These are phyloP conservation scores for Cottoperca gobio DNA, from an alignment of 2,797 vertebrate species.

Conservation along the genomic window DNA sequence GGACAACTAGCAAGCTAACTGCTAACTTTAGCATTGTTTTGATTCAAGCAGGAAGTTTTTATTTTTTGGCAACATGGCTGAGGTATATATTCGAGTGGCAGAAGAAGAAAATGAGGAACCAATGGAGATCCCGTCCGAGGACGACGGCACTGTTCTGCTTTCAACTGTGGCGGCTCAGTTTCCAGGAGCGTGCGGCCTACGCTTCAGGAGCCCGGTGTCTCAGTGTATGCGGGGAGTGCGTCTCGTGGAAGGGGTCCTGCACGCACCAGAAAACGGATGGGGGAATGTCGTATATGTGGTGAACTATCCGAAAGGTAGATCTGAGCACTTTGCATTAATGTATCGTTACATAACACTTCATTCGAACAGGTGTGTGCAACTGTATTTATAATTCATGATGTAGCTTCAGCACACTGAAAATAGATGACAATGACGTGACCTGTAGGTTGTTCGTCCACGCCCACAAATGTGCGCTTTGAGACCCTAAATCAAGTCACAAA, in stretches of 20 bases:
- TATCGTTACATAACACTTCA: not conserved
- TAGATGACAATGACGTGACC: constrained; percentile 14
- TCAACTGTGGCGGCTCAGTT: constrained; percentile 98
- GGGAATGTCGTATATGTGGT: constrained; percentile 96
- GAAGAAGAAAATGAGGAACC: constrained; percentile 99
- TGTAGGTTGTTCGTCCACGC: constrained; percentile 21
- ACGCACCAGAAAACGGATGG: constrained; percentile 96
- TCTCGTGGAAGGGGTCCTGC: constrained; percentile 94
- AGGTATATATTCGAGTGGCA: constrained; percentile 95
- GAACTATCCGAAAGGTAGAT: constrained; percentile 97
- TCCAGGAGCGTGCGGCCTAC: constrained; percentile 96
- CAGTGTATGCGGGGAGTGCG: constrained; percentile 98
- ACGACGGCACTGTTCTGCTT: constrained; percentile 95
- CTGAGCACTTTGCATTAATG: fast-evolving
- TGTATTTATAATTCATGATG: constrained; percentile 52
- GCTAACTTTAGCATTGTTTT: constrained; percentile 49
- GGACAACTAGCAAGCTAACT: constrained; percentile 33
- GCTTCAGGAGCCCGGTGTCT: constrained; percentile 95
- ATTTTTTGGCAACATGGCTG: constrained; percentile 87
- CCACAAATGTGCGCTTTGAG: not conserved
- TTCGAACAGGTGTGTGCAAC: not conserved
- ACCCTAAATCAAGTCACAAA: not conserved
- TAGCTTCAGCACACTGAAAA: constrained; percentile 15
- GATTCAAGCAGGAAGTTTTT: not conserved
- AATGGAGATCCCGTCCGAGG: constrained; percentile 98